Base-by-base conservation (phyloP, 2,113 vertebrate genomes). In the Sciurus niger region DNA sequence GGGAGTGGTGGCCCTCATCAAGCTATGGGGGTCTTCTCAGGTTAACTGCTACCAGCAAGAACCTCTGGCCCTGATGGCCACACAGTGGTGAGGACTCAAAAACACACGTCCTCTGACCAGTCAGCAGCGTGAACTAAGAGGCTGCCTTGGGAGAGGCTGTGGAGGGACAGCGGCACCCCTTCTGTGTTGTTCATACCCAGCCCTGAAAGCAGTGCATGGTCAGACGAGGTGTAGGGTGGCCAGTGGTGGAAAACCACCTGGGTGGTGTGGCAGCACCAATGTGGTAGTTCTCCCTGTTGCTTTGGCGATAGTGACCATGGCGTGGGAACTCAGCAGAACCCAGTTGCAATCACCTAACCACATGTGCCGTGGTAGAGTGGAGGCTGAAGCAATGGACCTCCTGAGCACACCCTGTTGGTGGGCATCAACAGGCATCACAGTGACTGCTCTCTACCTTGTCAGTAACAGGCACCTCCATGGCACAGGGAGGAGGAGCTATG, bases 81-180 rank as follows among this genome's bases (percentile, higher is more conserved):
- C 17, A 43, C n/a, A 18, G 14, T 25, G 32, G 20, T 4, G 9
- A 34, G 12, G 8, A 30, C 2, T 1, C 13, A 28, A 3, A 46
- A 83, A 32, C 51, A 37, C 22, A 4, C 24, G 22, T 14, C 32
- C 34, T 37, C 48, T 28, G 48, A 37, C 48, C 24, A 40, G 67
- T 22, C 17, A 72, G 37, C 63, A 40, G 6, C 58, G 53, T n/a
- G 7, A 80, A 32, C 53, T n/a, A n/a, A 82, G 14, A 40, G 13
- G 58, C 24, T 40, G 34, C 55, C 51, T 17, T 8, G 4, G 12
- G 37, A 37, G 25, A 55, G 37, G 48, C 32, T 14, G 40, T 58
- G 3, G 13, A 24, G 30, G 40, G 24, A 16, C 22, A 37, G 17
- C 7, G 2, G 58, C 6, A 60, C 14, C 4, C 30, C 20, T 22